Conservation (phyloP, 1,140 invertebrate species). For the Helicoverpa armigera region DNA sequence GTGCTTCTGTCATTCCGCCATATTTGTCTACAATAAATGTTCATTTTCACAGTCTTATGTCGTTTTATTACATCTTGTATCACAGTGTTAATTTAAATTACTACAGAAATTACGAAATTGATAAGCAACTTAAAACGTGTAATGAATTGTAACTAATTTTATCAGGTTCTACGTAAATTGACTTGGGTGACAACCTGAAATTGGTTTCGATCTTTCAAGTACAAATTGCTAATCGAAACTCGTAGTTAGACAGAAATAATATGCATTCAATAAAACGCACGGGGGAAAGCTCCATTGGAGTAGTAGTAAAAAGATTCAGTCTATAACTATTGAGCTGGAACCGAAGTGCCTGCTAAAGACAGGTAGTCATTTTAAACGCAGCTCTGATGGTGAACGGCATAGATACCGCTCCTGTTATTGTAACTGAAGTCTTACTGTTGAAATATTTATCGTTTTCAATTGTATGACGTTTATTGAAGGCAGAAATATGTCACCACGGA, state of each 20-base stretch:
- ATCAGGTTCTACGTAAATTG: not conserved
- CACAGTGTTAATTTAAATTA: too few relatives aligned
- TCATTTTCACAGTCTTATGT: too few relatives aligned
- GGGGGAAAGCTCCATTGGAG: slow-evolving; percentile 51
- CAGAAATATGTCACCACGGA: not conserved
- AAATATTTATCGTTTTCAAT: slow-evolving; percentile 1
- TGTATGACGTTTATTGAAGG: not conserved
- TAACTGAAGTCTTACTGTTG: slow-evolving; percentile 10
- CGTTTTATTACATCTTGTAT: too few relatives aligned
- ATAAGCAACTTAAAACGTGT: not conserved
- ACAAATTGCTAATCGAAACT: slow-evolving; percentile 16
- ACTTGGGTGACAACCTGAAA: not conserved
- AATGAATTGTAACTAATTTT: not conserved
- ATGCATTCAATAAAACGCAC: slow-evolving; percentile 52
- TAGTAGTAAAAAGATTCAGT: slow-evolving; percentile 61
- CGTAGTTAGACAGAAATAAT: slow-evolving; percentile 39
- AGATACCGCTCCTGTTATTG: slow-evolving; percentile 23
- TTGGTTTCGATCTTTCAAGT: not conserved
- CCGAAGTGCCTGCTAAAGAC: slow-evolving; percentile 58
- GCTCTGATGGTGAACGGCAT: not conserved
- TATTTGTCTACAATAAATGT: too few relatives aligned
- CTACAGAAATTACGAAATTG: too few relatives aligned
- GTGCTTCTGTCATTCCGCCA: too few relatives aligned
- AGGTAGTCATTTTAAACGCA: slow-evolving; percentile 40
- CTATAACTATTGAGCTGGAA: slow-evolving; percentile 64